Conservation (phyloP, 1,140 invertebrate species). For the Maniola jurtina region DNA sequence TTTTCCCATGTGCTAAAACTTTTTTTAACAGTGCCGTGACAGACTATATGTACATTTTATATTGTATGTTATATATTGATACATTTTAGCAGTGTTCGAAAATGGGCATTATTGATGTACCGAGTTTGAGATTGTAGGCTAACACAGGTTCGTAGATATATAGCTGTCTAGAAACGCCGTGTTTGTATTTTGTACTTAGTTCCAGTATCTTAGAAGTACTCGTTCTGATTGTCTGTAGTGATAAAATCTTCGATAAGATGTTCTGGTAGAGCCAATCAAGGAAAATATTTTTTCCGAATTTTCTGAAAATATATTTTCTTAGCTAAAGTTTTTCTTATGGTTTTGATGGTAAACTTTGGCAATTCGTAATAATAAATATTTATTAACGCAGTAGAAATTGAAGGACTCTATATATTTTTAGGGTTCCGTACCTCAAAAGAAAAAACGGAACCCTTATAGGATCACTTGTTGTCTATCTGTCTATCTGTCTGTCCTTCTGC, state of each 20-base stretch:
- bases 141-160: constrained; percentile 47
- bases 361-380: no score
- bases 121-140: constrained; percentile 46
- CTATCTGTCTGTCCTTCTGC: no score
- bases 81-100: constrained; percentile 26
- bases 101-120: constrained; percentile 45
- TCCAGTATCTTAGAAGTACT: constrained; percentile 6
- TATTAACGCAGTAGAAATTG: no score
- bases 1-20: constrained; percentile 55
- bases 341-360: no score
- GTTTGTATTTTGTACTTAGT: constrained; percentile 6
- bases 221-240: background rate
- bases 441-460: no score
- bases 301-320: no score
- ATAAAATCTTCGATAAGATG: background rate
- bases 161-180: constrained; percentile 5
- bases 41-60: constrained; percentile 13
- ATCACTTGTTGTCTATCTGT: no score
- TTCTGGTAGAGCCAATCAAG: background rate
- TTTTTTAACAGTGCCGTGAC: constrained; percentile 55
- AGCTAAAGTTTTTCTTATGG: no score
- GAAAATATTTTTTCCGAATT: background rate
- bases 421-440: no score
- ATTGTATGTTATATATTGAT: constrained; percentile 26
- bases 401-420: no score